Conservation (phyloP, 2,113 vertebrate genomes). For the Atrichornis clamosus region DNA sequence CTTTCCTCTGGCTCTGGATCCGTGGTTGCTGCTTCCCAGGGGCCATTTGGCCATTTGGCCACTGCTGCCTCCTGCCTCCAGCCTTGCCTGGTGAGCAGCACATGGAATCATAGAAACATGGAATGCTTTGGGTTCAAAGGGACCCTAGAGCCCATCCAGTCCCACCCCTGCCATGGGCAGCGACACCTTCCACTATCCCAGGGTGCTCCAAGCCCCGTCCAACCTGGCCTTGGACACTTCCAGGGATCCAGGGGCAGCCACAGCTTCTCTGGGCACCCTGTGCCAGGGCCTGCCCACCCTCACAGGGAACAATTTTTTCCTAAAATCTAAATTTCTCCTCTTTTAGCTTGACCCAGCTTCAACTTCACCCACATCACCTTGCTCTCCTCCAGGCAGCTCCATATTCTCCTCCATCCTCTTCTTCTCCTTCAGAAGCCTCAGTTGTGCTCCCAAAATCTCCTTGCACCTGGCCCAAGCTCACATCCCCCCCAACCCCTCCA, state of each 20-base stretch:
- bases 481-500: neutral
- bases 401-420: neutral
- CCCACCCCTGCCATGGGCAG: neutral
- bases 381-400: neutral
- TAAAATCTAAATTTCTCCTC: too few relatives aligned
- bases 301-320: too few relatives aligned
- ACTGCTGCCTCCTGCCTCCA: too few relatives aligned
- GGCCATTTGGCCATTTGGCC: too few relatives aligned
- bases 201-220: neutral
- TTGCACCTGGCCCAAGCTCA: neutral
- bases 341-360: neutral
- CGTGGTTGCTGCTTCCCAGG: too few relatives aligned
- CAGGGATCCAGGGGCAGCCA: neutral
- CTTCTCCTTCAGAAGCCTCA: neutral
- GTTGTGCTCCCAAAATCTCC: neutral
- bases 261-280: neutral
- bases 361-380: neutral
- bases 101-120: too few relatives aligned
- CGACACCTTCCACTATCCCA: neutral
- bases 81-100: too few relatives aligned
- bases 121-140: too few relatives aligned
- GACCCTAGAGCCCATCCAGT: too few relatives aligned
- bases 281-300: too few relatives aligned
- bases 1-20: too few relatives aligned
- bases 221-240: neutral